phyloP scores from a whole-genome alignment of 2,113 vertebrate species.

The Marmota flaviventris region DNA sequence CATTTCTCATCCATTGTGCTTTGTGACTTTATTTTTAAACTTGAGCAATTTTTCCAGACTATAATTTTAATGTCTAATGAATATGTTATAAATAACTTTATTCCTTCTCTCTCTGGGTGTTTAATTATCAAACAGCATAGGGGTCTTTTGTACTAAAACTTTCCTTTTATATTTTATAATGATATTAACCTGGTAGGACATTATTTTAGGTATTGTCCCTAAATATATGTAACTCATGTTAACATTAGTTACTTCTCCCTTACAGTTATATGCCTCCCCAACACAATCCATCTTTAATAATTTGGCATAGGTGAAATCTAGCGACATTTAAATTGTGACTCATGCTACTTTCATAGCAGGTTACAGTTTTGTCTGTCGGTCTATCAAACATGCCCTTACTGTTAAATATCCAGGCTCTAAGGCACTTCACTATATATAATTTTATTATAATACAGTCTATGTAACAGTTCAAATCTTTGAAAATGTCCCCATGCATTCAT shows the following conservation, averaged over 20 bases:
- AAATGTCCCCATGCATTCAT: not conserved
- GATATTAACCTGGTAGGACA: constrained; percentile 63
- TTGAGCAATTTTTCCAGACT: constrained; percentile 46
- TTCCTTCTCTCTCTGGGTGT: constrained; percentile 57
- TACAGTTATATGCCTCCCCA: not conserved
- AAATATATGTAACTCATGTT: constrained; percentile 63
- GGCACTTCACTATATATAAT: not conserved
- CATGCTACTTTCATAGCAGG: not conserved
- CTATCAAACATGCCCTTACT: not conserved
- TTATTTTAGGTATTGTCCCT: constrained; percentile 64
- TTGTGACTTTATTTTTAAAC: constrained; percentile 68
- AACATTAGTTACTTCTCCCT: constrained; percentile 48
- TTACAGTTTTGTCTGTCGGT: constrained; percentile 35
- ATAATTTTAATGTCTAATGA: constrained; percentile 78
- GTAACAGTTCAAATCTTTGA: not conserved
- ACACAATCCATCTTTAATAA: constrained; percentile 53
- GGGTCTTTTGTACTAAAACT: constrained; percentile 60
- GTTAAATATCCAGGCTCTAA: not conserved
- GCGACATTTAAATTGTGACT: constrained; percentile 49
- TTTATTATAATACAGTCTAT: not conserved
- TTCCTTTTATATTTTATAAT: constrained; percentile 68
- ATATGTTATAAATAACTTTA: constrained; percentile 74
- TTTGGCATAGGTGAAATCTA: constrained; percentile 1
- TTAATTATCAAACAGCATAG: constrained; percentile 70
- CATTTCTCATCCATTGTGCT: not conserved